Percentiles rank a stretch among this genome's conserved stretches.
phyloP scores from a whole-genome alignment of 2,888 invertebrate genomes.

The Crocallis elinguaria region DNA sequence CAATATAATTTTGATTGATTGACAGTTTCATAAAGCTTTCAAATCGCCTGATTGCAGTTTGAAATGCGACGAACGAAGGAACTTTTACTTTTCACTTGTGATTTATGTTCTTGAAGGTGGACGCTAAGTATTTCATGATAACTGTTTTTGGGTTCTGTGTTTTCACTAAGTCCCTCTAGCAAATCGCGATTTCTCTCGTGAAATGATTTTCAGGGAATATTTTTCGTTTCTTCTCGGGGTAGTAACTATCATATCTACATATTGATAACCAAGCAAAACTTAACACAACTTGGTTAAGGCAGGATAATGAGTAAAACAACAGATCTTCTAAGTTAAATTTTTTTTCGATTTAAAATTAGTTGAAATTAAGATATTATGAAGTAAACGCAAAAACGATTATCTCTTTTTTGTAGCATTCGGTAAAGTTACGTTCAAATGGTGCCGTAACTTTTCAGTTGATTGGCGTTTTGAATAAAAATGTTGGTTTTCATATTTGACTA shows the following conservation, averaged over 20 bases:
- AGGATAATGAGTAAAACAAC: too few relatives aligned
- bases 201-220: too few relatives aligned
- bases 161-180: too few relatives aligned
- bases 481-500: too few relatives aligned
- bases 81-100: constrained; percentile 12
- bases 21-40: constrained; percentile 17
- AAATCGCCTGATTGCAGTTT: constrained; percentile 6
- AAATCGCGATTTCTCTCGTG: too few relatives aligned
- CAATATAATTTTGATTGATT: constrained; percentile 23
- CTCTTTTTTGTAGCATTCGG: background rate
- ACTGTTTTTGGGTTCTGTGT: background rate
- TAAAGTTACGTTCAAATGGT: constrained; percentile 15
- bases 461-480: too few relatives aligned
- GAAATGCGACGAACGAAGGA: constrained; percentile 3
- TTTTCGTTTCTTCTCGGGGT: too few relatives aligned
- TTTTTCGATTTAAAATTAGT: too few relatives aligned
- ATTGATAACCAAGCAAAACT: too few relatives aligned
- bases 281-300: too few relatives aligned
- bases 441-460: constrained; percentile 20
- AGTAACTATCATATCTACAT: too few relatives aligned
- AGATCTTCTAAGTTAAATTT: too few relatives aligned
- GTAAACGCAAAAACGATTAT: background rate
- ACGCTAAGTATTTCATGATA: background rate
- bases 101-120: constrained; percentile 6
- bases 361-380: background rate